These are phyloP conservation scores for Tachysurus fulvidraco DNA, from an alignment of 2,113 vertebrate genomes.

Conservation along the genomic window DNA sequence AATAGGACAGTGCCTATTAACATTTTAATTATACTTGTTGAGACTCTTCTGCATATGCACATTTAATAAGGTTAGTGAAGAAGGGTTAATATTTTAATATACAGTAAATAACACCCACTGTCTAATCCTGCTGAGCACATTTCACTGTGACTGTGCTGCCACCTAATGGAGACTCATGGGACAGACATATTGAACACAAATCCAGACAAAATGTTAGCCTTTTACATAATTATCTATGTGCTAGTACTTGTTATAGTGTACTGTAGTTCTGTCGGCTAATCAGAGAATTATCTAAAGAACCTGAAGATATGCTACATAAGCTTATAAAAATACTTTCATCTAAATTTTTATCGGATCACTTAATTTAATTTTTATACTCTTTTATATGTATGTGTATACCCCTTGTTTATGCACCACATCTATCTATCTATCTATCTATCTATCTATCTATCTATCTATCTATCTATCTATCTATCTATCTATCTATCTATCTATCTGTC, in stretches of 20 bases:
- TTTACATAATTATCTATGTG: neutral
- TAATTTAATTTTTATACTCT: no score
- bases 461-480: no score
- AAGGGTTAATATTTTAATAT: neutral
- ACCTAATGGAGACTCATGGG: slow-evolving; percentile 12
- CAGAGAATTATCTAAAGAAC: neutral
- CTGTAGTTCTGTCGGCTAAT: no score
- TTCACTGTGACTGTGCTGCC: slow-evolving; percentile 19
- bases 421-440: no score
- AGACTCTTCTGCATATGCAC: neutral
- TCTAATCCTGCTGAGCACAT: neutral
- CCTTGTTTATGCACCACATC: no score
- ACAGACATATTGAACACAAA: neutral
- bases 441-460: no score
- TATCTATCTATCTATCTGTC: no score
- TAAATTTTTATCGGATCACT: no score
- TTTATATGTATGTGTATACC: no score
- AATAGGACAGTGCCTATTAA: neutral
- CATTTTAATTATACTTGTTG: no score
- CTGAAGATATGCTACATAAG: neutral
- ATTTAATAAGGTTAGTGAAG: neutral
- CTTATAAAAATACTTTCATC: neutral
- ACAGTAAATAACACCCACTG: no score
- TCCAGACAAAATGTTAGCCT: neutral
- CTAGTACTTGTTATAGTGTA: neutral